Base-by-base conservation (phyloP, 1,140 invertebrate species). In the Drosophila equinoxialis region DNA sequence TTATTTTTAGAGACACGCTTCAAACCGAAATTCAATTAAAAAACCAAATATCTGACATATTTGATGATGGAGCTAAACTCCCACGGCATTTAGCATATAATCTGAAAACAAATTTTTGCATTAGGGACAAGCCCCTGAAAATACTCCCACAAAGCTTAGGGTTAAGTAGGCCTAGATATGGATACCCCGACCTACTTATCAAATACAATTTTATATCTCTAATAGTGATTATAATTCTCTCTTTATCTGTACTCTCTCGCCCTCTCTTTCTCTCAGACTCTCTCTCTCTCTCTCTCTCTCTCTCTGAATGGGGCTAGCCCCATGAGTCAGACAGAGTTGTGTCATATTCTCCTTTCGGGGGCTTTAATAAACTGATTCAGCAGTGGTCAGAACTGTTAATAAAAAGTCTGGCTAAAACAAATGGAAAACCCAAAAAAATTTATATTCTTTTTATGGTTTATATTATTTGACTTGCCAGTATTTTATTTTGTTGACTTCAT, bases 71-170 rank as follows among this genome's bases (percentile, higher is more conserved):
- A 45, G 51, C 45, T 65, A 11, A 75, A 33, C 65, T 70, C 75
- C 83, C 79, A 86, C 79, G 59, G 42, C 57, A 42, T 17, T 48
- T 41, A 26, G 17, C 33, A 37, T 63, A 66, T 77, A 77, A 71
- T 77, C 58, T 11, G 23, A 71, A 30, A 14, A 57, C 33, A 77
- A 77, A 39, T 39, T 77, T 71, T 59, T 37, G 65, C 64, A 57
- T 23, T 30, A 55, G 54, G 30, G 79, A 76, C 82, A 77, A 76
- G 83, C 83, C 83, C 79, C 83, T 86, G 82, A 86, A 82, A 62
- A 37, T 33, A 69, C 61, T 73, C 83, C 82, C 75, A 86, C 79
- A 76, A 39, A n/a, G 11, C 51, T 14, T 51, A 39, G 30, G 30
- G 14, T 39, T 37, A 39, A 48, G 23, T 35, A 61, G 51, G 65